Evolutionary conservation across 2,888 invertebrate genomes (phyloP).

Genomic region (Sthenelais limicola): DNA sequence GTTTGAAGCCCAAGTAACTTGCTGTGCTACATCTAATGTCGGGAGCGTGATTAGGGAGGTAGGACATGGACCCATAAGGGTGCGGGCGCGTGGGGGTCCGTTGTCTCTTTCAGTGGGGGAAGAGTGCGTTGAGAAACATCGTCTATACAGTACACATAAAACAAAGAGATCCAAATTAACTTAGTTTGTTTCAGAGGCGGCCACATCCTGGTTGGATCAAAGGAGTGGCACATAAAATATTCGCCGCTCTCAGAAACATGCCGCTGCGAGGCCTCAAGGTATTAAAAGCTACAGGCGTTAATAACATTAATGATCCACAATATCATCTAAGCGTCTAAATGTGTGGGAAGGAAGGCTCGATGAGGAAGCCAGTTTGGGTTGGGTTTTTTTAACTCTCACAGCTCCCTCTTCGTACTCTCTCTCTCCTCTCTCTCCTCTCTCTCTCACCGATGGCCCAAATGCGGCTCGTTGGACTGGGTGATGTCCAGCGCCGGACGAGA

Average conservation of each 20-base stretch:
- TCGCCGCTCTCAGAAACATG: slow-evolving; percentile 19
- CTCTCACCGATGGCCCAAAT: slow-evolving; percentile 32
- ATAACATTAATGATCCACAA: slow-evolving; percentile 37
- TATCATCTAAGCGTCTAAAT: slow-evolving; percentile 32
- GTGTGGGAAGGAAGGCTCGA: slow-evolving; percentile 32
- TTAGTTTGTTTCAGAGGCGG: slow-evolving; percentile 27
- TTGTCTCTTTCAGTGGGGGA: background rate
- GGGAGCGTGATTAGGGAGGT: background rate
- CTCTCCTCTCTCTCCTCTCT: too few relatives aligned
- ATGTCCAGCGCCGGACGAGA: background rate
- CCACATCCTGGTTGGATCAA: slow-evolving; percentile 34
- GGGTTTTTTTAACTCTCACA: slow-evolving; percentile 7
- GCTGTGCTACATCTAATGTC: too few relatives aligned
- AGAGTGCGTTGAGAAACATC: background rate
- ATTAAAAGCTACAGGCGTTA: slow-evolving; percentile 36
- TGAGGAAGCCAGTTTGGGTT: too few relatives aligned
- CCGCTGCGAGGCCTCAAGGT: background rate
- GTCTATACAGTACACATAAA: slow-evolving; percentile 37
- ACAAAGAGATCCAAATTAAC: slow-evolving; percentile 34
- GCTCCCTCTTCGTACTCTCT: too few relatives aligned
- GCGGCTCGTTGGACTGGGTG: slow-evolving; percentile 24
- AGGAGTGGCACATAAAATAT: slow-evolving; percentile 29
- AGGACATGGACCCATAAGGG: background rate
- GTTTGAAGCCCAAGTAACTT: too few relatives aligned
- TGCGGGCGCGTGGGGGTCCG: background rate